These are phyloP conservation scores for Cerastis leucographa DNA, from an alignment of 2,888 invertebrate genomes.

Conservation along the genomic window DNA sequence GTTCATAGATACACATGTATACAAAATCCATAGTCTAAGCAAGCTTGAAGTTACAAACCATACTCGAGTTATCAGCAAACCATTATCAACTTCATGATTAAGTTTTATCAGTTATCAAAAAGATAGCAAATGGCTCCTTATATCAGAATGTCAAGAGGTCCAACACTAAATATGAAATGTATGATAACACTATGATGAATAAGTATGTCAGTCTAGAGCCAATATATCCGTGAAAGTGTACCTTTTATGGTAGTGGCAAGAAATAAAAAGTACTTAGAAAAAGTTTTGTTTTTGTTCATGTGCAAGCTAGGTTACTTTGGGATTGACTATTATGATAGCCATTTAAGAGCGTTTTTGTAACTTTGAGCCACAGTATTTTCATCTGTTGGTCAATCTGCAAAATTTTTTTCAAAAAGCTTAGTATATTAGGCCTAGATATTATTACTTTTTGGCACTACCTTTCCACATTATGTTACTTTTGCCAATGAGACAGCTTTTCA, in stretches of 20 bases:
- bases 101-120: constrained; percentile 54
- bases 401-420: neutral
- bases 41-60: constrained; percentile 33
- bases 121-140: constrained; percentile 36
- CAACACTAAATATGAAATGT: constrained; percentile 21
- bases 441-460: neutral
- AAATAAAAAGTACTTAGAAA: constrained; percentile 7
- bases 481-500: neutral
- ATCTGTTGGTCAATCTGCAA: neutral
- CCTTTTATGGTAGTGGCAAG: neutral
- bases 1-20: neutral
- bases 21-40: neutral
- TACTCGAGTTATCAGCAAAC: constrained; percentile 47
- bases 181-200: constrained; percentile 12
- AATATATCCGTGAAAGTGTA: constrained; percentile 31
- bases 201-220: constrained; percentile 20
- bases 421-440: neutral
- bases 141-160: constrained; percentile 31
- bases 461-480: neutral
- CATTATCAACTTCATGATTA: constrained; percentile 61
- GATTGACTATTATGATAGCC: neutral
- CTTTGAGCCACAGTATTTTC: neutral
- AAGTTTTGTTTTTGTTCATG: neutral
- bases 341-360: neutral
- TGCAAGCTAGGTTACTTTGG: neutral